These are phyloP conservation scores for Aelia acuminata DNA, from an alignment of 2,888 invertebrate genomes.

Conservation along the genomic window DNA sequence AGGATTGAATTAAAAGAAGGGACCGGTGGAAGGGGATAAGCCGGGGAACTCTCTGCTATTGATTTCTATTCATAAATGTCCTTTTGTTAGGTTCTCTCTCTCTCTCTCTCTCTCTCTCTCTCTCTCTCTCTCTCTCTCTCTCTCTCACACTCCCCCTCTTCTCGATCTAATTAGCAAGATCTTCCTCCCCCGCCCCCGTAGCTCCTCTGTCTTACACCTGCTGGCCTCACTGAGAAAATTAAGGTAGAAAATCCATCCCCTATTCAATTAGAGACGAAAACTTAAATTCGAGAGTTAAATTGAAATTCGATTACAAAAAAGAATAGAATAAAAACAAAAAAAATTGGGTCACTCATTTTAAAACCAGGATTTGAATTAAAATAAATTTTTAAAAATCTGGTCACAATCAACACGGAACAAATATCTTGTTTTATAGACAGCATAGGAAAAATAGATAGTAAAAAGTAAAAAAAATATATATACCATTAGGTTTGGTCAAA, in stretches of 20 bases:
- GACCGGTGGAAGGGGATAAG: constrained; percentile 31
- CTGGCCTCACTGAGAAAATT: background rate
- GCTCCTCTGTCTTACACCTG: constrained; percentile 43
- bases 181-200: background rate
- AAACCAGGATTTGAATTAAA: too few relatives aligned
- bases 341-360: too few relatives aligned
- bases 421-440: too few relatives aligned
- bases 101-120: too few relatives aligned
- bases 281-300: background rate
- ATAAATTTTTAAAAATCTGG: too few relatives aligned
- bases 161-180: constrained; percentile 52
- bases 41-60: background rate
- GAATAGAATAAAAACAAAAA: too few relatives aligned
- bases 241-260: constrained; percentile 23
- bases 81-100: constrained; percentile 55
- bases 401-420: too few relatives aligned
- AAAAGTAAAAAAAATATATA: too few relatives aligned
- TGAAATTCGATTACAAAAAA: background rate
- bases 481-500: too few relatives aligned
- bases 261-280: constrained; percentile 18
- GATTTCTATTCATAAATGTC: constrained; percentile 56
- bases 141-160: too few relatives aligned
- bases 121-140: too few relatives aligned
- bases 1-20: constrained; percentile 46
- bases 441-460: too few relatives aligned